These are phyloP conservation scores for Gymnocypris eckloni DNA, from an alignment of 2,797 vertebrate species.

Conservation along the genomic window DNA sequence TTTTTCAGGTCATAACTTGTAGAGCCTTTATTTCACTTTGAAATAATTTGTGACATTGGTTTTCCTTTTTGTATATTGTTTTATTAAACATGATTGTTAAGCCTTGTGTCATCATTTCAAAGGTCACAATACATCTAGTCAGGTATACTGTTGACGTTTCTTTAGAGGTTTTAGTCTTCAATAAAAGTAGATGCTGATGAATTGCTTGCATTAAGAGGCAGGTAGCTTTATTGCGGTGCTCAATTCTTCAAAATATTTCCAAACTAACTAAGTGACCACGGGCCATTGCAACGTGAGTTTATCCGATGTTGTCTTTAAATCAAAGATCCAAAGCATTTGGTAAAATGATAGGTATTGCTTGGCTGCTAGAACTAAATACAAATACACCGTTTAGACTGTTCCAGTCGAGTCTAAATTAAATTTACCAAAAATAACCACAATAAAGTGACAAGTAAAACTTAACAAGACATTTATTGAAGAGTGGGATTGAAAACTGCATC, in stretches of 20 bases:
- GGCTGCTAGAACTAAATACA: not conserved
- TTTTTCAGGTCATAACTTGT: not conserved
- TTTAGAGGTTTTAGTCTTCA: not conserved
- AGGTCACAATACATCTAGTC: not conserved
- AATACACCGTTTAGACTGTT: not conserved
- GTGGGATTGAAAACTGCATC: constrained; percentile 6
- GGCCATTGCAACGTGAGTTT: not conserved
- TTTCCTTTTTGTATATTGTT: constrained; percentile 8
- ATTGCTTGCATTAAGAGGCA: not conserved
- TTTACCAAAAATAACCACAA: not conserved
- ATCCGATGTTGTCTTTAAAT: not conserved
- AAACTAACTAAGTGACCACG: not conserved
- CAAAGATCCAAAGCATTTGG: not conserved
- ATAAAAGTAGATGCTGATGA: not conserved
- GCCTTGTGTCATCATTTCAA: not conserved
- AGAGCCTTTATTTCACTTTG: not conserved
- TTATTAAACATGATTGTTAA: constrained; percentile 21
- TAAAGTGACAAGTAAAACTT: not conserved
- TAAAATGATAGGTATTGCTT: no score
- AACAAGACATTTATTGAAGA: constrained; percentile 39
- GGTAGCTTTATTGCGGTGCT: not conserved
- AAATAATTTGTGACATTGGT: not conserved
- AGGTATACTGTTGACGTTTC: not conserved
- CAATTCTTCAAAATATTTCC: not conserved
- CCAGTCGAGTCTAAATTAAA: not conserved